These are phyloP conservation scores for Dendrolimus pini DNA, from an alignment of 2,888 invertebrate genomes.

Conservation along the genomic window DNA sequence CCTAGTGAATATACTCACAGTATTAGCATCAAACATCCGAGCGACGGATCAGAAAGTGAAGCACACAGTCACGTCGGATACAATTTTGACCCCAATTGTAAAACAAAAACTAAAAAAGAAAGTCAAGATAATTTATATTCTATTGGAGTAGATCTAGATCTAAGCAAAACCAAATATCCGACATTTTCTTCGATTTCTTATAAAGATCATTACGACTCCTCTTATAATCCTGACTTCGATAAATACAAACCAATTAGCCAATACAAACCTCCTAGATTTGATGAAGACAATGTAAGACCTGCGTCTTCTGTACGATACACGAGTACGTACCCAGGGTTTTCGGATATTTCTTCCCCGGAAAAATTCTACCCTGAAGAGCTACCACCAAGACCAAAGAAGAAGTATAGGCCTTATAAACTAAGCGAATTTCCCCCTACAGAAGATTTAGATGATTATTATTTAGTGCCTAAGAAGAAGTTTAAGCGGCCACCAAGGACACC, in stretches of 20 bases:
- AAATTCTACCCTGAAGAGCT: constrained; percentile 46
- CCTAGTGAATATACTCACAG: constrained; percentile 60
- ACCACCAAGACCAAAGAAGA: constrained; percentile 50
- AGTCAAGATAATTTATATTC: constrained; percentile 36
- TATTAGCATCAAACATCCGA: constrained; percentile 56
- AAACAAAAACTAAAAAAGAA: constrained; percentile 55
- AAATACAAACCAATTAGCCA: constrained; percentile 41
- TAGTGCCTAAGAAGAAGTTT: constrained; percentile 63
- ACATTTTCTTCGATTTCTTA: constrained; percentile 32
- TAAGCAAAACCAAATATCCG: constrained; percentile 43
- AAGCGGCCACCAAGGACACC: constrained; percentile 37
- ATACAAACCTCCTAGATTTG: constrained; percentile 41
- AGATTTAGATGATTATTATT: constrained; percentile 53
- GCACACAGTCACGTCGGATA: constrained; percentile 55
- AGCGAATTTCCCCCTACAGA: constrained; percentile 40
- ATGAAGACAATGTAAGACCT: constrained; percentile 33
- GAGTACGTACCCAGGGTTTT: constrained; percentile 31
- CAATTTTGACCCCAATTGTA: constrained; percentile 54
- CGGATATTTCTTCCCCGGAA: constrained; percentile 40
- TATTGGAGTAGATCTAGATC: constrained; percentile 39
- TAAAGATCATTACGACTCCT: constrained; percentile 45
- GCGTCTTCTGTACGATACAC: constrained; percentile 31
- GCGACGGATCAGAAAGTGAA: constrained; percentile 37
- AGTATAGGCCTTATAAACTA: constrained; percentile 44
- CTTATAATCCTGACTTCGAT: constrained; percentile 46